A percentile compares a stretch with the other conserved stretches of the same genome.
Evolutionary conservation across 2,888 invertebrate species (phyloP).

Genomic region (Lepetodrilus schrolli): DNA sequence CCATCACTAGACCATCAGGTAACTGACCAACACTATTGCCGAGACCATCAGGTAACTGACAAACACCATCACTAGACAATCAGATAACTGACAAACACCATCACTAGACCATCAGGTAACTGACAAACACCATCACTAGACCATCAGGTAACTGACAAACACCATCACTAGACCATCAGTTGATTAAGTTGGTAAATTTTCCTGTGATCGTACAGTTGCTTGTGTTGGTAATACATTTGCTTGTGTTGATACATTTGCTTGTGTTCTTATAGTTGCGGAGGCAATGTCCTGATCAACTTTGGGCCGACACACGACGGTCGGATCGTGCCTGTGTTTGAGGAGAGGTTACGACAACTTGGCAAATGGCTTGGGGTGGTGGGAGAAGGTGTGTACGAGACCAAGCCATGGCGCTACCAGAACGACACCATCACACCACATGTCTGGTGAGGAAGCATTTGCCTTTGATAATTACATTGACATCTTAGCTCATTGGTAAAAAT

Average conservation of each 20-base stretch:
- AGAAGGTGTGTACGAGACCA: conserved; percentile 86
- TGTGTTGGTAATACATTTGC: neutral
- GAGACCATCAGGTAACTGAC: conserved; percentile 66
- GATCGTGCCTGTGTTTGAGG: conserved; percentile 89
- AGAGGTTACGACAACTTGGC: conserved; percentile 87
- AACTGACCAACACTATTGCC: conserved; percentile 77
- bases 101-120: too few species aligned
- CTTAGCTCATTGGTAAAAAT: too few species aligned
- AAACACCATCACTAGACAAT: neutral
- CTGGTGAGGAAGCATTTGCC: conserved; percentile 79
- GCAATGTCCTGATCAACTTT: conserved; percentile 87
- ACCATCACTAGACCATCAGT: too few species aligned
- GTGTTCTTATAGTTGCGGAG: conserved; percentile 74
- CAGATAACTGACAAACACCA: too few species aligned
- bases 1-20: conserved; percentile 69
- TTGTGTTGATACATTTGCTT: neutral
- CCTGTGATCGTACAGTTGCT: too few species aligned
- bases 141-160: too few species aligned
- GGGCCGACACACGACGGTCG: conserved; percentile 92
- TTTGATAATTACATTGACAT: too few species aligned
- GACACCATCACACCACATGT: conserved; percentile 81
- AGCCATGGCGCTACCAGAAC: conserved; percentile 88
- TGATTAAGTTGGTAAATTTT: too few species aligned
- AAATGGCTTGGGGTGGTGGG: conserved; percentile 87
- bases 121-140: too few species aligned